phyloP scores from a whole-genome alignment of 1,140 invertebrate species.

The Octopus sinensis region DNA sequence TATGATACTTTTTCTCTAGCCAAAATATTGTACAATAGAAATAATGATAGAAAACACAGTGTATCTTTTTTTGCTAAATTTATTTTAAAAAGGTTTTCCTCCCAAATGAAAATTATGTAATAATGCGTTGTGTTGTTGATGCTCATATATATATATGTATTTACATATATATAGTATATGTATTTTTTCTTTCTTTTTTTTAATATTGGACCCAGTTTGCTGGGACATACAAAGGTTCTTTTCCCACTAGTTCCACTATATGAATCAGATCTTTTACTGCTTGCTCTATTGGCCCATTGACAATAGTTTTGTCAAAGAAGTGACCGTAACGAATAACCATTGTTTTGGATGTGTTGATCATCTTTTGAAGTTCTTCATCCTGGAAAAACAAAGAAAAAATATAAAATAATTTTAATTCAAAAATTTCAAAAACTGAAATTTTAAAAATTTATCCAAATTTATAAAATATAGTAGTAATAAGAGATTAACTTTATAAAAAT shows the following conservation, averaged over 20 bases:
- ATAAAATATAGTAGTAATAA: no score
- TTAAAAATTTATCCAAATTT: no score
- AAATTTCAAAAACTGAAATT: no score
- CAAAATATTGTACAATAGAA: not conserved
- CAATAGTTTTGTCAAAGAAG: conserved; percentile 88
- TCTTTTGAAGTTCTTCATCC: conserved; percentile 88
- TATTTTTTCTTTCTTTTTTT: not conserved
- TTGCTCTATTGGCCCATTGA: conserved; percentile 90
- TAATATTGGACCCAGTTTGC: conserved; percentile 88
- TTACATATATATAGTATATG: not conserved
- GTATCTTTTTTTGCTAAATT: conserved; percentile 8
- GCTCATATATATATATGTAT: not conserved
- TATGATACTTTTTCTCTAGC: no score
- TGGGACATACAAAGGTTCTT: conserved; percentile 96
- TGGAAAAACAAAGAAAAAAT: conserved; percentile 52
- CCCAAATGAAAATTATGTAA: not conserved
- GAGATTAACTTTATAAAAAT: no score
- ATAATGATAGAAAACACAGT: conserved; percentile 4
- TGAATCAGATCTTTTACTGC: conserved; percentile 88
- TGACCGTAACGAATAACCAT: conserved; percentile 89
- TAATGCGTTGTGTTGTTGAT: not conserved
- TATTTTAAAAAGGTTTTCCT: conserved; percentile 7
- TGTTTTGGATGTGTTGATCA: conserved; percentile 85
- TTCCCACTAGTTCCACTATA: conserved; percentile 82
- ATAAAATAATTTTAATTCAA: no score